Conservation (phyloP, 2,797 vertebrate species). For the Oceanodroma leucorhoa region DNA sequence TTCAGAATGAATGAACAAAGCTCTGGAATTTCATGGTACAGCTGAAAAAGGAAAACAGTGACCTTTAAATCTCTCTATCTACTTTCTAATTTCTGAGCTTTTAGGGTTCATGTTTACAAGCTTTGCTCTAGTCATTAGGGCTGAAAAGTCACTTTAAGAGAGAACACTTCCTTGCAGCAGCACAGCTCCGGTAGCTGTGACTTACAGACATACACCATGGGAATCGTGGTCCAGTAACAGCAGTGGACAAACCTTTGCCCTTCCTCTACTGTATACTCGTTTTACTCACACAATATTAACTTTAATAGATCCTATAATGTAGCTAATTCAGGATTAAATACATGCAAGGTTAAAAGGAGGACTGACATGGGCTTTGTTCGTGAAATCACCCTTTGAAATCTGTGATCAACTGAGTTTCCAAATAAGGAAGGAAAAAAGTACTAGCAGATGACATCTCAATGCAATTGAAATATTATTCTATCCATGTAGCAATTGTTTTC, state of each 20-base stretch:
- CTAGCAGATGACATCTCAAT: neutral
- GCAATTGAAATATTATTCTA: neutral
- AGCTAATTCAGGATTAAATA: neutral
- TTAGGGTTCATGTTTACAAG: neutral
- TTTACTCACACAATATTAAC: neutral
- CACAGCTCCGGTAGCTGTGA: neutral
- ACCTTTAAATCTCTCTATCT: neutral
- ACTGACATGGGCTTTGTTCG: neutral
- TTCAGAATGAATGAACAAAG: neutral
- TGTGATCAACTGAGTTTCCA: neutral
- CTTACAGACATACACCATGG: neutral
- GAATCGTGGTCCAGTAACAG: neutral
- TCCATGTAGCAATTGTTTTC: neutral
- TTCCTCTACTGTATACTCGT: neutral
- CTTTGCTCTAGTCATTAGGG: neutral
- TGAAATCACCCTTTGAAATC: neutral
- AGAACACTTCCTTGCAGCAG: neutral
- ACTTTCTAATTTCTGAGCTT: neutral
- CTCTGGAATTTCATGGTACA: neutral
- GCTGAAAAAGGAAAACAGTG: neutral
- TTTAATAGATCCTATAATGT: neutral
- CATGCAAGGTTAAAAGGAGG: neutral
- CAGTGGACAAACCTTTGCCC: neutral
- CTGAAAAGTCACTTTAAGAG: neutral
- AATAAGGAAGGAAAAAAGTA: neutral